These are phyloP conservation scores for Herminia tarsipennalis DNA, from an alignment of 2,888 invertebrate genomes.

Conservation along the genomic window DNA sequence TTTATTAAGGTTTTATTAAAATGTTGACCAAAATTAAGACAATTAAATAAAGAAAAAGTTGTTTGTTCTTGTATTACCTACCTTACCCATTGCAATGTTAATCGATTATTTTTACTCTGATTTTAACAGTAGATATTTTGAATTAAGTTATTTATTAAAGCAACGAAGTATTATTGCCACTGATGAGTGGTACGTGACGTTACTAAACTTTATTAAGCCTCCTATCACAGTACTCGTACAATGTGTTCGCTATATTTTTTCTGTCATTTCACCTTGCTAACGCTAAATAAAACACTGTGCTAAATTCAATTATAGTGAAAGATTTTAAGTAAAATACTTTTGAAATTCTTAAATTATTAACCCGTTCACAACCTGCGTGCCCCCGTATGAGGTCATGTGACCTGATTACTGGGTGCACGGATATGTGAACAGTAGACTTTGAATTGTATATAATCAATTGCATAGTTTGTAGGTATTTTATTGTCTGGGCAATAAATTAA, in stretches of 20 bases:
- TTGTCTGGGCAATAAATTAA: slow-evolving; percentile 49
- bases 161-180: slow-evolving; percentile 27
- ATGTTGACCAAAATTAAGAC: too few species aligned
- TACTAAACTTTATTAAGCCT: slow-evolving; percentile 34
- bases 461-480: slow-evolving; percentile 32
- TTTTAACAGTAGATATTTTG: too few species aligned
- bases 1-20: too few species aligned
- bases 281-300: slow-evolving; percentile 36
- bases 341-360: slow-evolving; percentile 33
- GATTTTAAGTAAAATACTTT: slow-evolving; percentile 27
- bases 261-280: slow-evolving; percentile 50
- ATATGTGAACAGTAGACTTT: slow-evolving; percentile 28
- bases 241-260: slow-evolving; percentile 47
- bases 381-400: too few species aligned
- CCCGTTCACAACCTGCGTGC: not conserved
- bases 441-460: slow-evolving; percentile 46
- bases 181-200: slow-evolving; percentile 23
- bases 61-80: too few species aligned
- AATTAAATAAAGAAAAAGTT: too few species aligned
- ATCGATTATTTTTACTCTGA: too few species aligned
- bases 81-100: too few species aligned
- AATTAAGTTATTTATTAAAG: slow-evolving; percentile 30
- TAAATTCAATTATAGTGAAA: slow-evolving; percentile 29
- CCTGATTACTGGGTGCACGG: not conserved
- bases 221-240: slow-evolving; percentile 50